Evolutionary conservation across 1,140 invertebrate species (phyloP), one percentile per base, ranked within the genome.

Genomic region (Nilaparvata lugens): DNA sequence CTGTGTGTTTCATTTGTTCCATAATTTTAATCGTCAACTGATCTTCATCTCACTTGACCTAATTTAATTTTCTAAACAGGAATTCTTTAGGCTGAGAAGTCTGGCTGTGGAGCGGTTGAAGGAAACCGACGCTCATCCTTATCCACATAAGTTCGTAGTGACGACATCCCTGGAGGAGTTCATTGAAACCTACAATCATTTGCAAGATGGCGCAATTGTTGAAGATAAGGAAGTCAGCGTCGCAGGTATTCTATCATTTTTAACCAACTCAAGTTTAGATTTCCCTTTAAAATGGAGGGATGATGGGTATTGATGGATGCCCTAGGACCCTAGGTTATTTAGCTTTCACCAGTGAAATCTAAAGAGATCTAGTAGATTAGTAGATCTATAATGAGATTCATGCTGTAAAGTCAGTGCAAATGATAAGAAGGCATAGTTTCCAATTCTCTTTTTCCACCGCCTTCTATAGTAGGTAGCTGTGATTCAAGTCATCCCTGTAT

Each of bases 111-210:
- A 82, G 43, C 81, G 90, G 40, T 75, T 95, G 4, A 97, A 97
- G 76, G 75, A 76, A 61, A 76, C 77, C 0, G 82, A 82, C n/a
- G 79, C 88, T 19, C 81, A 89, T 75, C 95, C 96, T n/a, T 99
- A 99, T 75, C 97, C 97, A 18, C 97, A 99, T 75, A 99, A 99
- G 76, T 99, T 97, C 71, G 80, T 93, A 77, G 96, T 99, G 0
- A 83, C 86, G 2, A 91, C 85, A 21, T 96, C 94, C 0, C 74
- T 99, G 56, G 82, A 87, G 67, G 85, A 89, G 21, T 99, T 96
- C 70, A 93, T 99, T 65, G 81, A 88, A 53, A 92, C 90, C 66
- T 99, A 95, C 70, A 67, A 79, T 67, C 69, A 83, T 43, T 62
- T 83, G 35, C 81, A 81, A 60, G 81, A 86, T 70, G 91, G 87